Percentiles rank a stretch among this genome's conserved stretches.
Conservation (phyloP, 1,140 invertebrate genomes). For the Araneus ventricosus region DNA sequence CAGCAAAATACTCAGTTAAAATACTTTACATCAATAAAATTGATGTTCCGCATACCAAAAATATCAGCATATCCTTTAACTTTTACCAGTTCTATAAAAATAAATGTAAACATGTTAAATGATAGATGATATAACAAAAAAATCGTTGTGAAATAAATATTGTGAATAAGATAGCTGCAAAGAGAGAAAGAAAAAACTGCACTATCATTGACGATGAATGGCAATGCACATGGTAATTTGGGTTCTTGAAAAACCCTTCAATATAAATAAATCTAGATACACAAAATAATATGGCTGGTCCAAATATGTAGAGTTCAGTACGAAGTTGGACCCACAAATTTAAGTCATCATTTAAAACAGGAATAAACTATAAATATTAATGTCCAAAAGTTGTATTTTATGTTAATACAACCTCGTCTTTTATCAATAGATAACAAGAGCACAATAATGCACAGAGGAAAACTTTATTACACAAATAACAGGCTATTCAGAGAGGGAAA, state of each 20-base stretch:
- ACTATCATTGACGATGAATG: background rate
- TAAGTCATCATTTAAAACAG: background rate
- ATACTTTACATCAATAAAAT: constrained; percentile 20
- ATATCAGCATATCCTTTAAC: background rate
- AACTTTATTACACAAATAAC: background rate
- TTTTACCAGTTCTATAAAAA: background rate
- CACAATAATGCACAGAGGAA: background rate
- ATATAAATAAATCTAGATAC: background rate
- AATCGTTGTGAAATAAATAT: constrained; percentile 30
- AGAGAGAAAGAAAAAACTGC: background rate
- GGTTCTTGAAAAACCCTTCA: constrained; percentile 1
- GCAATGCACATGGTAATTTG: constrained; percentile 13
- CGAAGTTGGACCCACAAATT: background rate
- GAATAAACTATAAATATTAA: background rate
- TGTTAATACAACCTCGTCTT: background rate
- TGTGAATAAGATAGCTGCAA: constrained; percentile 26
- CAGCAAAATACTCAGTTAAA: constrained; percentile 22
- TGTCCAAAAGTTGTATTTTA: background rate
- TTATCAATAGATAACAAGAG: background rate
- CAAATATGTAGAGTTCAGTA: background rate
- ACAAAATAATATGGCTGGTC: background rate
- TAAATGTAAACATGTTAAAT: constrained; percentile 25
- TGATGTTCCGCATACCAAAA: constrained; percentile 16
- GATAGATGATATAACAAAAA: constrained; percentile 7
- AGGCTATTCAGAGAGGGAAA: background rate